Conservation (phyloP, 2,113 vertebrate genomes). For the Rhinopithecus roxellana region DNA sequence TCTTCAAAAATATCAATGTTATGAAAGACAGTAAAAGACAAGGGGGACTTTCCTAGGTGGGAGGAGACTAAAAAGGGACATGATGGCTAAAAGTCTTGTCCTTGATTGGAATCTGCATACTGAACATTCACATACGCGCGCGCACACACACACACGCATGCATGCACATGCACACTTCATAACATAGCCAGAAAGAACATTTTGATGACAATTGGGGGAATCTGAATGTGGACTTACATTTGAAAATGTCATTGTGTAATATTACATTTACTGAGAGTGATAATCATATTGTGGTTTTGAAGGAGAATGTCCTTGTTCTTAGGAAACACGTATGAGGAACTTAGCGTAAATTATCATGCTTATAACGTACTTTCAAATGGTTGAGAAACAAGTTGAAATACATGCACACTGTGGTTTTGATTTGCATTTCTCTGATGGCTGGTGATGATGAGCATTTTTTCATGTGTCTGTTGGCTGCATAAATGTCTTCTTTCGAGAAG, state of each 20-base stretch:
- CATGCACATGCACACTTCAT: not conserved
- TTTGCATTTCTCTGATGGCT: too few relatives aligned
- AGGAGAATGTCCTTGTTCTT: not conserved
- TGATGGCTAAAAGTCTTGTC: not conserved
- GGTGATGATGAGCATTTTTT: too few relatives aligned
- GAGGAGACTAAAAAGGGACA: not conserved
- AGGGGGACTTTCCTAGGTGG: not conserved
- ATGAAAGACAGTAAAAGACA: not conserved
- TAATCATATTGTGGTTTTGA: not conserved
- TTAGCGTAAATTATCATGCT: not conserved
- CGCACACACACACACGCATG: not conserved
- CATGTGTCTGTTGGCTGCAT: too few relatives aligned
- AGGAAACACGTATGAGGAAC: not conserved
- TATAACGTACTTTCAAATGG: not conserved
- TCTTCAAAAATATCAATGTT: not conserved
- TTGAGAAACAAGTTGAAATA: not conserved
- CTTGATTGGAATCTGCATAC: not conserved
- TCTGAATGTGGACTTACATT: not conserved
- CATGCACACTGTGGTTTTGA: too few relatives aligned
- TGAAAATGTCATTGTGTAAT: not conserved
- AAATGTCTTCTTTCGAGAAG: too few relatives aligned
- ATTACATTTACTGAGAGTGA: not conserved
- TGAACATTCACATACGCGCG: accelerated
- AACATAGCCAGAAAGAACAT: not conserved
- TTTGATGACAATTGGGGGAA: not conserved